Conservation (phyloP, 2,113 vertebrate species). For the Montifringilla adamsi region DNA sequence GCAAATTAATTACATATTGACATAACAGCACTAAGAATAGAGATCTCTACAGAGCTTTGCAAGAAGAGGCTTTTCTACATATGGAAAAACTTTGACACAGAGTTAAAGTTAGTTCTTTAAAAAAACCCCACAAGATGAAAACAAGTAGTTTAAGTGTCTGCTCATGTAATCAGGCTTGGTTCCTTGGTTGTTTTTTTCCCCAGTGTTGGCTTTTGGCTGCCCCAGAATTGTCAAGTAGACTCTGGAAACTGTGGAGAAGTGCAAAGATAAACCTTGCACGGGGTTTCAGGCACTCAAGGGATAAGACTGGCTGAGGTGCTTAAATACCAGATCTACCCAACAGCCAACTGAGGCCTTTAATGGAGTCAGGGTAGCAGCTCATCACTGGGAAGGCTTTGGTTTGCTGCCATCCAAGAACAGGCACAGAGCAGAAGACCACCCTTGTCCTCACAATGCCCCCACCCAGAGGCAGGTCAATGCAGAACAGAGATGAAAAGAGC, state of each 20-base stretch:
- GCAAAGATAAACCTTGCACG: neutral
- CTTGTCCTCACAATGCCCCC: neutral
- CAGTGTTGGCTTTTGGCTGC: neutral
- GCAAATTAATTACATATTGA: slow-evolving; percentile 27
- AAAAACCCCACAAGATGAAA: neutral
- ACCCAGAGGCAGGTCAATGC: neutral
- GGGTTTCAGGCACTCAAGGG: neutral
- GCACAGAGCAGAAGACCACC: neutral
- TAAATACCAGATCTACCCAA: neutral
- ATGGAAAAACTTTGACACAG: slow-evolving; percentile 42
- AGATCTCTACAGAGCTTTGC: neutral
- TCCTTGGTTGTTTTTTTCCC: neutral
- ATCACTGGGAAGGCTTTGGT: neutral
- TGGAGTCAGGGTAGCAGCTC: neutral
- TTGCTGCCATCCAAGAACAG: neutral
- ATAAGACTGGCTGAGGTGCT: neutral
- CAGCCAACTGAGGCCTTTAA: neutral
- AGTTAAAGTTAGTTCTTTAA: slow-evolving; percentile 26
- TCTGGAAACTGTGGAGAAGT: neutral
- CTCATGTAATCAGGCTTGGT: neutral
- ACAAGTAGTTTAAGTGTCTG: slow-evolving; percentile 15
- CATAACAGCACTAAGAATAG: slow-evolving; percentile 35
- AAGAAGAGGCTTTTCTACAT: slow-evolving; percentile 28
- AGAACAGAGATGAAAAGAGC: neutral
- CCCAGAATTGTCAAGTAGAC: neutral